These are phyloP conservation scores for Ecliptopera silaceata DNA, from an alignment of 2,888 invertebrate genomes.

Conservation along the genomic window DNA sequence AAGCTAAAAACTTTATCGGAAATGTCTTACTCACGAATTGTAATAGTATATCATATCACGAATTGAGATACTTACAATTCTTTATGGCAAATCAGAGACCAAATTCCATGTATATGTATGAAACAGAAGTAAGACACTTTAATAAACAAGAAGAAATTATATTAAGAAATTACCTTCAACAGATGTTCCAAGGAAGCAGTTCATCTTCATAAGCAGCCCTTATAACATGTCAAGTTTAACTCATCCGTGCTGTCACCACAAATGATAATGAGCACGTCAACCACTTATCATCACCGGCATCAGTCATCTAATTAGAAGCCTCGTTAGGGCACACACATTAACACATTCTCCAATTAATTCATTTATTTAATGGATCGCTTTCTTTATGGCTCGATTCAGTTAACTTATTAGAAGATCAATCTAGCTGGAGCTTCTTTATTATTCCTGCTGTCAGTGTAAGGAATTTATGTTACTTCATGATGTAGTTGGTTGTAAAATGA, in stretches of 20 bases:
- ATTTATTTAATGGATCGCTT: slow-evolving; percentile 34
- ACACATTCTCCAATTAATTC: slow-evolving; percentile 34
- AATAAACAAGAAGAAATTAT: too few species aligned
- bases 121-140: too few species aligned
- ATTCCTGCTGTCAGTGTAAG: slow-evolving; percentile 18
- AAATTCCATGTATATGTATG: too few species aligned
- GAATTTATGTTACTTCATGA: not conserved
- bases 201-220: slow-evolving; percentile 18
- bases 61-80: too few species aligned
- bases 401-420: slow-evolving; percentile 34
- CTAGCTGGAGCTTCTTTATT: not conserved
- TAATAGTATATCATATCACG: too few species aligned
- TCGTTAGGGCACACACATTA: slow-evolving; percentile 26
- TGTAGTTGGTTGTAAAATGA: too few species aligned
- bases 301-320: slow-evolving; percentile 21
- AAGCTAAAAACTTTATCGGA: too few species aligned
- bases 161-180: not conserved
- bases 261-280: slow-evolving; percentile 23
- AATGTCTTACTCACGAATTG: too few species aligned
- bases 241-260: slow-evolving; percentile 18
- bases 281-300: slow-evolving; percentile 21
- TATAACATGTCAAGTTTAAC: slow-evolving; percentile 12
- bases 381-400: slow-evolving; percentile 36
- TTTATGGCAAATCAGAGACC: too few species aligned
- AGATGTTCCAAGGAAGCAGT: slow-evolving; percentile 2